These are phyloP conservation scores for Meandrina meandrites DNA, from an alignment of 92 coral and sea anemone genomes.

Conservation along the genomic window DNA sequence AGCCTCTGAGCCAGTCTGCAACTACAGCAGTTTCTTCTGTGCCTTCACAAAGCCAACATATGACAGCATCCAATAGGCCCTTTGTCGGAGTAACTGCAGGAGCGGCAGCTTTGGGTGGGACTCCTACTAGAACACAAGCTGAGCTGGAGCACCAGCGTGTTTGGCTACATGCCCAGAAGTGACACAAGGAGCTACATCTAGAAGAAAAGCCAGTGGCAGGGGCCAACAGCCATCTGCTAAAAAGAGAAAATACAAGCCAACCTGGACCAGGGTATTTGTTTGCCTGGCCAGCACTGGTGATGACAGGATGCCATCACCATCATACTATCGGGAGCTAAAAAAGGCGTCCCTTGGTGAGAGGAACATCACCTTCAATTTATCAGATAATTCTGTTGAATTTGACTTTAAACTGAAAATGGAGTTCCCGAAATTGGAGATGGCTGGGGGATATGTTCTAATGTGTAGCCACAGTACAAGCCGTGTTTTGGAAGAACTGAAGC, in stretches of 20 bases:
- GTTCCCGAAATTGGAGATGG: slow-evolving; percentile 52
- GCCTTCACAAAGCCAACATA: neutral
- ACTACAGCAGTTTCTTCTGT: slow-evolving; percentile 23
- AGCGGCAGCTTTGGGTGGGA: neutral
- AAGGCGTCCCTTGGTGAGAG: slow-evolving; percentile 59
- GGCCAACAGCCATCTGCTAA: slow-evolving; percentile 30
- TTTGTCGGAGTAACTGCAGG: neutral
- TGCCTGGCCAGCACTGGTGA: slow-evolving; percentile 46
- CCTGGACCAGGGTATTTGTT: slow-evolving; percentile 66
- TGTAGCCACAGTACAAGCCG: slow-evolving; percentile 38
- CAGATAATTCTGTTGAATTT: slow-evolving; percentile 26
- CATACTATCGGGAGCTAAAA: slow-evolving; percentile 33
- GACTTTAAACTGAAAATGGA: slow-evolving; percentile 39
- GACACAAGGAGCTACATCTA: slow-evolving; percentile 22
- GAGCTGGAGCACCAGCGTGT: slow-evolving; percentile 44
- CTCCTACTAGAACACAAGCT: slow-evolving; percentile 27
- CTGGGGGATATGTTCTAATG: slow-evolving; percentile 55
- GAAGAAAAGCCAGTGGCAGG: slow-evolving; percentile 31
- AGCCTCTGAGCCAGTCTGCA: slow-evolving; percentile 35
- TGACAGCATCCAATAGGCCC: neutral
- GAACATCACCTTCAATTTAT: slow-evolving; percentile 34
- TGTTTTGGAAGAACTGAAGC: slow-evolving; percentile 34
- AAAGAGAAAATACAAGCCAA: slow-evolving; percentile 43
- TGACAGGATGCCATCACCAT: slow-evolving; percentile 47
- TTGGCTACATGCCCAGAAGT: slow-evolving; percentile 29